Evolutionary conservation across 2,797 vertebrate genomes (phyloP).

Genomic region (Malurus splendens): DNA sequence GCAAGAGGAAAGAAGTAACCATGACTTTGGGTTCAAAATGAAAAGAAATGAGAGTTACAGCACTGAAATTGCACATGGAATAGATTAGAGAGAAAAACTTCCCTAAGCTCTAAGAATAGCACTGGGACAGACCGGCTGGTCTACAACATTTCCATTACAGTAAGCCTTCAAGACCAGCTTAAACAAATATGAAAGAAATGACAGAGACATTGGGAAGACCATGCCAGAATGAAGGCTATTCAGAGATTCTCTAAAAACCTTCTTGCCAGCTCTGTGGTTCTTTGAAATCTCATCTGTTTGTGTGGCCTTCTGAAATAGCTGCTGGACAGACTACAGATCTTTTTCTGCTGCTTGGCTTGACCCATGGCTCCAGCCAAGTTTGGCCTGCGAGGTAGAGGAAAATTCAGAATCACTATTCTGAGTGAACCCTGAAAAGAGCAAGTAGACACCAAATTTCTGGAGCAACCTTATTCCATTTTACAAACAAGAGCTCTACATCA

Average conservation of each 20-base stretch:
- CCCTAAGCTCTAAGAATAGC: not conserved
- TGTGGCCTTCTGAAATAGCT: not conserved
- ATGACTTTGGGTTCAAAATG: not conserved
- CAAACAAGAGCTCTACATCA: not conserved
- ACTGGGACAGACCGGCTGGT: not conserved
- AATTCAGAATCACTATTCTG: not conserved
- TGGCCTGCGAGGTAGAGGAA: not conserved
- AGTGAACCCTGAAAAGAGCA: not conserved
- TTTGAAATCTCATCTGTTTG: not conserved
- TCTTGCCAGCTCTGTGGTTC: not conserved
- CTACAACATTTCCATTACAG: not conserved
- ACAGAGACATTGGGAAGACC: not conserved
- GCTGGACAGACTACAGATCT: not conserved
- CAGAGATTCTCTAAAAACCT: not conserved
- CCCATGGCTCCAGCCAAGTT: not conserved
- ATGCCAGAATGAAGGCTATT: not conserved
- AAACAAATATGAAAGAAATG: not conserved
- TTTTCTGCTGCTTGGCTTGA: not conserved
- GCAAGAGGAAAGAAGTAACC: not conserved
- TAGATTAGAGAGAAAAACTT: not conserved
- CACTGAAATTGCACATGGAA: not conserved
- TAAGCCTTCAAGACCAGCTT: not conserved
- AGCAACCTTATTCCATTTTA: not conserved
- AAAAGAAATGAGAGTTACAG: not conserved
- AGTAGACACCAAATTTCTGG: not conserved